Conservation (phyloP, 2,888 invertebrate genomes). For the Gibbula magus region DNA sequence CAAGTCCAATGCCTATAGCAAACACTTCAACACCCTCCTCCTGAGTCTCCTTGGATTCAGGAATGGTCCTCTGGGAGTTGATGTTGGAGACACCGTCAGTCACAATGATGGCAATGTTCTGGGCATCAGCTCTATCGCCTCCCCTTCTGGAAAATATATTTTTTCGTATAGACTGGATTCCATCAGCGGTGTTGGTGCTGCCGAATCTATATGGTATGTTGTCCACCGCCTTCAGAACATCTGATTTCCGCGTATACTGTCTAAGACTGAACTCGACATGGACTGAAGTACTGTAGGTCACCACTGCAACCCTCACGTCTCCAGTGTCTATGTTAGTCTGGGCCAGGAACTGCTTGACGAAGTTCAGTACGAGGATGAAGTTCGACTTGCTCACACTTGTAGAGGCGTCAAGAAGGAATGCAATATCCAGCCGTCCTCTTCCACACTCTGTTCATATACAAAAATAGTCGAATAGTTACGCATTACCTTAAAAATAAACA, state of each 20-base stretch:
- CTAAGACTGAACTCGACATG: constrained; percentile 57
- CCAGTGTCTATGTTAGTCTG: constrained; percentile 55
- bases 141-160: constrained; percentile 54
- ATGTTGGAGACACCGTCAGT: constrained; percentile 70
- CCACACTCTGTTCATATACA: constrained; percentile 43
- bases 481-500: too few species aligned
- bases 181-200: constrained; percentile 69
- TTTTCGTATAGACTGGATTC: constrained; percentile 56
- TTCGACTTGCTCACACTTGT: constrained; percentile 46
- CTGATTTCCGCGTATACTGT: constrained; percentile 41
- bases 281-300: constrained; percentile 58
- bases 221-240: constrained; percentile 54
- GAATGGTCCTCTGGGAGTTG: constrained; percentile 61
- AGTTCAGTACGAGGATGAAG: constrained; percentile 44
- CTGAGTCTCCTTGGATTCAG: constrained; percentile 56
- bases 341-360: constrained; percentile 44
- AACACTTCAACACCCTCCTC: constrained; percentile 43
- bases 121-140: constrained; percentile 62
- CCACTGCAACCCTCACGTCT: constrained; percentile 59
- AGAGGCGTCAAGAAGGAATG: constrained; percentile 55
- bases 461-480: too few species aligned
- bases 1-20: constrained; percentile 54
- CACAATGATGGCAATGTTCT: constrained; percentile 62
- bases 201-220: constrained; percentile 59
- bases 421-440: constrained; percentile 46